Conservation (phyloP, 2,888 invertebrate genomes). For the Pseudococcus viburni region DNA sequence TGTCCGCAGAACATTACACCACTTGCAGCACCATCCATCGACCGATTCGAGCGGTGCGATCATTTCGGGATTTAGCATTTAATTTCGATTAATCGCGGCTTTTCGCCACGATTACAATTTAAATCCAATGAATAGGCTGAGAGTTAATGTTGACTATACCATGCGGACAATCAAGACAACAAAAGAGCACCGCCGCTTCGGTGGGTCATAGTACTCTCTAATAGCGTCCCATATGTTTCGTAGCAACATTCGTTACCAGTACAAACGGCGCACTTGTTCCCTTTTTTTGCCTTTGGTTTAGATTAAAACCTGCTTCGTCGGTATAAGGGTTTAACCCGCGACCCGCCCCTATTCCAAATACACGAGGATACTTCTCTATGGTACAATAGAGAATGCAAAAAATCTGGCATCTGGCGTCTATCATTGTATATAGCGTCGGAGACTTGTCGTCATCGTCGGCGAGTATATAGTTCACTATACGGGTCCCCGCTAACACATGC, state of each 20-base stretch:
- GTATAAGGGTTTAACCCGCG: slow-evolving; percentile 43
- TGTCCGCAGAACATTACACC: neutral
- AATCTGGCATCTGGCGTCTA: slow-evolving; percentile 67
- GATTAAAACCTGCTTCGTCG: slow-evolving; percentile 58
- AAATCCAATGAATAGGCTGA: slow-evolving; percentile 39
- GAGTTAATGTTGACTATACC: slow-evolving; percentile 54
- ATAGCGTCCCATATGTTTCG: slow-evolving; percentile 67
- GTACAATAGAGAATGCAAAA: slow-evolving; percentile 60
- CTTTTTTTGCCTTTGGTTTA: slow-evolving; percentile 43
- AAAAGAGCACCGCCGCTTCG: slow-evolving; percentile 59
- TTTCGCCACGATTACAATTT: slow-evolving; percentile 49
- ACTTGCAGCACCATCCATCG: neutral
- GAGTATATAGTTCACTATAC: neutral
- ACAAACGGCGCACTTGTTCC: slow-evolving; percentile 60
- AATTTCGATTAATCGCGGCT: slow-evolving; percentile 49
- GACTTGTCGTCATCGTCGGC: slow-evolving; percentile 57
- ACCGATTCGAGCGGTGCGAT: neutral
- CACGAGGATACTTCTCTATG: neutral
- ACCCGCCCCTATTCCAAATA: neutral
- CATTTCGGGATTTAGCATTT: slow-evolving; percentile 37
- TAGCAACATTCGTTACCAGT: slow-evolving; percentile 65
- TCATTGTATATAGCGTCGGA: slow-evolving; percentile 28
- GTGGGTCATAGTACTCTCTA: slow-evolving; percentile 45
- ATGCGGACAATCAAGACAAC: slow-evolving; percentile 58
- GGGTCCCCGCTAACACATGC: slow-evolving; percentile 66